These are phyloP conservation scores for Rotaria macrura DNA, from an alignment of 2,888 invertebrate species.

Conservation along the genomic window DNA sequence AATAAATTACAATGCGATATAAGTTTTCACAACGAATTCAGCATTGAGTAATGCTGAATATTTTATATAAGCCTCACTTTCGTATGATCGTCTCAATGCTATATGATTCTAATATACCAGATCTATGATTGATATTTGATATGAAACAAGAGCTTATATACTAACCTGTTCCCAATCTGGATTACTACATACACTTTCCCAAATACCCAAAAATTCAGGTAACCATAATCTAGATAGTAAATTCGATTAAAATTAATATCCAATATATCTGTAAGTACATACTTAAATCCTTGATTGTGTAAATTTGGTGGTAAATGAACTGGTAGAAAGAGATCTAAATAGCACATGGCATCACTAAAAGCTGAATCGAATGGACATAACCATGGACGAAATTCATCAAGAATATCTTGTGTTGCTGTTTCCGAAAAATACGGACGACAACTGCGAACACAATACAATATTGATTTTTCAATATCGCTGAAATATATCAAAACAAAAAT, in stretches of 20 bases:
- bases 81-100: too few relatives aligned
- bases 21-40: too few relatives aligned
- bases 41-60: too few relatives aligned
- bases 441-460: neutral
- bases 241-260: neutral
- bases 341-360: slow-evolving; percentile 22
- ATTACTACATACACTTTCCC: slow-evolving; percentile 66
- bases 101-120: too few relatives aligned
- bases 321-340: slow-evolving; percentile 67
- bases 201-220: slow-evolving; percentile 65
- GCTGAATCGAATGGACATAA: slow-evolving; percentile 32
- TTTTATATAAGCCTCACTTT: too few relatives aligned
- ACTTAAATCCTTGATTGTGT: slow-evolving; percentile 56
- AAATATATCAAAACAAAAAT: neutral
- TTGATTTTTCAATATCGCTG: neutral
- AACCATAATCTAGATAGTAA: slow-evolving; percentile 61
- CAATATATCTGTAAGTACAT: neutral
- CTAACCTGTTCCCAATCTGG: slow-evolving; percentile 60
- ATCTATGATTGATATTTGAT: neutral
- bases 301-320: slow-evolving; percentile 57
- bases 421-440: slow-evolving; percentile 2
- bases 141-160: neutral
- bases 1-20: too few relatives aligned
- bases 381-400: slow-evolving; percentile 27
- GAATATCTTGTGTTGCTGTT: slow-evolving; percentile 25